Conservation (phyloP, 2,888 invertebrate species). For the Drosophila mimetica region DNA sequence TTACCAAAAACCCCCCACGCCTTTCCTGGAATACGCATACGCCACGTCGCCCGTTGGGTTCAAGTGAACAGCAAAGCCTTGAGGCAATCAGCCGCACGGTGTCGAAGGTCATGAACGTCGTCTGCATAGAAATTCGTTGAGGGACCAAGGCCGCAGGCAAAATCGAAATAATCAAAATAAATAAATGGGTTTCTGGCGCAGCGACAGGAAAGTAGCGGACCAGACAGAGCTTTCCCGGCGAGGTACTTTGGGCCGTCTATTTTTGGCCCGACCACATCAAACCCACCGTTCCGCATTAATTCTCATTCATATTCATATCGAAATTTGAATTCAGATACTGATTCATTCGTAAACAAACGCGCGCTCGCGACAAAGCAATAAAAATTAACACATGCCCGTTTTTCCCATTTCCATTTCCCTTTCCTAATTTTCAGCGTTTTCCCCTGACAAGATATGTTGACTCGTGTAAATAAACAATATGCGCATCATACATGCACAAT, state of each 20-base stretch:
- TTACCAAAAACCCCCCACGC: too few species aligned
- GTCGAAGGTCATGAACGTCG: constrained; percentile 21
- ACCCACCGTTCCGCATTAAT: constrained; percentile 15
- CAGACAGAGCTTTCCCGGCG: constrained; percentile 26
- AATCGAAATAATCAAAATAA: constrained; percentile 50
- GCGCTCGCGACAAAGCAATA: constrained; percentile 56
- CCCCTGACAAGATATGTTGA: constrained; percentile 18
- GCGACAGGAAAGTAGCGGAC: constrained; percentile 14
- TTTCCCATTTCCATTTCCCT: constrained; percentile 17
- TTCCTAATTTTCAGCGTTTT: constrained; percentile 17
- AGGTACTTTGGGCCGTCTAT: constrained; percentile 48
- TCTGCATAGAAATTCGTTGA: constrained; percentile 21
- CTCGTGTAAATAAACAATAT: constrained; percentile 54
- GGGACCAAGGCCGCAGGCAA: constrained; percentile 21
- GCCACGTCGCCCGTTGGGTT: constrained; percentile 3
- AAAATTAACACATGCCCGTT: constrained; percentile 60
- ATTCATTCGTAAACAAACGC: constrained; percentile 59
- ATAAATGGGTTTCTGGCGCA: constrained; percentile 40
- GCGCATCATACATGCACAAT: constrained; percentile 29
- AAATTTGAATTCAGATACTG: constrained; percentile 10
- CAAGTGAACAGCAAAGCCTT: background rate
- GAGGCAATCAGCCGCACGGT: constrained; percentile 16
- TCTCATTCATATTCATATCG: constrained; percentile 31
- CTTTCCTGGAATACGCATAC: constrained; percentile 4
- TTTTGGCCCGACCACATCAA: constrained; percentile 66